These are phyloP conservation scores for Pachyseris speciosa DNA, from an alignment of 64 coral and sea anemone genomes.

Conservation along the genomic window DNA sequence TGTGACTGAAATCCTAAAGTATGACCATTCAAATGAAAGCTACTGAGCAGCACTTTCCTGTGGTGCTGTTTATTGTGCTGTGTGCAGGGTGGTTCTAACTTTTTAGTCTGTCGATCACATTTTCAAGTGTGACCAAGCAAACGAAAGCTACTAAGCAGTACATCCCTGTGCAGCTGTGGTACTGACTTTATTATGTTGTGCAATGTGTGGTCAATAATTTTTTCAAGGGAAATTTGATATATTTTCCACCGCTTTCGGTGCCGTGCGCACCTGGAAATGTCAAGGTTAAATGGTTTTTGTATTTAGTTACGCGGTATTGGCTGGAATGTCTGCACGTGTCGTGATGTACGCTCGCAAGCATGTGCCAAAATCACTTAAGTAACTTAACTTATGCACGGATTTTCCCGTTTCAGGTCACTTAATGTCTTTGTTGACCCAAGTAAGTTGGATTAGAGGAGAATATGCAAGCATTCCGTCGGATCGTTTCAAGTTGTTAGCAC, in stretches of 20 bases:
- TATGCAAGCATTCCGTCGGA: background rate
- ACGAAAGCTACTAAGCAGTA: no score
- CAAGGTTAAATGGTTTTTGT: background rate
- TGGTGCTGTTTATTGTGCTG: no score
- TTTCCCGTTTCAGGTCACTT: background rate
- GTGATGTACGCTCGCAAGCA: background rate
- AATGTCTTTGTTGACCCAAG: background rate
- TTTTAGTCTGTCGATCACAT: no score
- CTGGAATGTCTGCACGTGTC: background rate
- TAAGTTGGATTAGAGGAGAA: background rate
- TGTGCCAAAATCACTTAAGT: background rate
- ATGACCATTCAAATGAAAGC: no score
- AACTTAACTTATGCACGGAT: background rate
- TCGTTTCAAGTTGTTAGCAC: background rate
- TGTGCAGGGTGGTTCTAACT: no score
- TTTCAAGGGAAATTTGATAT: background rate
- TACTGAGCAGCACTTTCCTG: no score
- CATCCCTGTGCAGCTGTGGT: no score
- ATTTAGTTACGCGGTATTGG: background rate
- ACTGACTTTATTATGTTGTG: no score
- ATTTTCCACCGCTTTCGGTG: background rate
- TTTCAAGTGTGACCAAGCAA: no score
- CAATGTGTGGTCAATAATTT: background rate
- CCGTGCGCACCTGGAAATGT: background rate
- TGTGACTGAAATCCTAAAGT: no score